Percentiles rank a stretch among this genome's conserved stretches.
Evolutionary conservation across 2,888 invertebrate species (phyloP).

Genomic region (Hecatera dysodea): DNA sequence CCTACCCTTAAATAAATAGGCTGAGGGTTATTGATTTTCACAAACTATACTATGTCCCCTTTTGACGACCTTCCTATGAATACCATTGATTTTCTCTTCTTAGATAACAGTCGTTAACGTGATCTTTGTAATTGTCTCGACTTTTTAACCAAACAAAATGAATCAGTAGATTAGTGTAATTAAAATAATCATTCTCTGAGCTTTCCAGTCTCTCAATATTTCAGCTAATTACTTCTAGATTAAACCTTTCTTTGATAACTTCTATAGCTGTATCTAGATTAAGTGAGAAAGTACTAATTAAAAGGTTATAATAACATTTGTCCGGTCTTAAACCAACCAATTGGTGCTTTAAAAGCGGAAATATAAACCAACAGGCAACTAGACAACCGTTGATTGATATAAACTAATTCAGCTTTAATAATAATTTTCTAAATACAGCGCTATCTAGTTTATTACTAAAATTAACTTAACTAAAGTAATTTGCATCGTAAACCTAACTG

Average conservation of each 20-base stretch:
- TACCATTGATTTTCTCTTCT: too few relatives aligned
- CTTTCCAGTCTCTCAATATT: not conserved
- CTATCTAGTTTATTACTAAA: slow-evolving; percentile 12
- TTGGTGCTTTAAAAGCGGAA: slow-evolving; percentile 10
- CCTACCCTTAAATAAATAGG: too few relatives aligned
- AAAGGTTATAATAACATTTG: not conserved
- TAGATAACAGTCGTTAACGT: too few relatives aligned
- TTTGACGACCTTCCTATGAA: too few relatives aligned
- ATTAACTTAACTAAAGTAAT: slow-evolving; percentile 29
- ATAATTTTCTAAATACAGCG: not conserved
- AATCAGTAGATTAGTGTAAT: not conserved
- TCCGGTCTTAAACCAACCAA: not conserved
- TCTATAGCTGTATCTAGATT: not conserved
- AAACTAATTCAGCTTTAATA: slow-evolving; percentile 6
- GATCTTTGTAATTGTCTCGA: too few relatives aligned
- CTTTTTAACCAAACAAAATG: too few relatives aligned
- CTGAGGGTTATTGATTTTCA: too few relatives aligned
- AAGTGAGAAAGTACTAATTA: not conserved
- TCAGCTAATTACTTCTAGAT: not conserved
- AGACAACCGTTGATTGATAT: not conserved
- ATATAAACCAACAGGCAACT: not conserved
- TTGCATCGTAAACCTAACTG: slow-evolving; percentile 31
- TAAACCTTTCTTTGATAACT: not conserved
- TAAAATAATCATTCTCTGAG: not conserved
- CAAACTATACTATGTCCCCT: too few relatives aligned